A percentile compares a stretch with the other conserved stretches of the same genome.
phyloP scores from a whole-genome alignment of 2,113 vertebrate species.

The Actenoides lindsayi region DNA sequence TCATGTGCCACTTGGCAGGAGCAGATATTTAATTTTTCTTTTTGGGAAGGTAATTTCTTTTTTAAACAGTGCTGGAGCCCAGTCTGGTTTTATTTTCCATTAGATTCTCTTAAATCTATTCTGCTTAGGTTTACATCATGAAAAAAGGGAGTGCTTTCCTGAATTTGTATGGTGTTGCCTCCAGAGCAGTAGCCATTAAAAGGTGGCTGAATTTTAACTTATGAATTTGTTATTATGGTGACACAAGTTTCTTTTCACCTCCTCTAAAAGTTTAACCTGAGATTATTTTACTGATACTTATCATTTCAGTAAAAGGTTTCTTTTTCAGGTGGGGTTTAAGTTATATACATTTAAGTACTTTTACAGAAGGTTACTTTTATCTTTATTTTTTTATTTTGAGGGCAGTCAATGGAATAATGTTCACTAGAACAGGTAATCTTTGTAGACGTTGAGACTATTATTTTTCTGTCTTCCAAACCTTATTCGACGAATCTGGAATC shows the following conservation, averaged over 20 bases:
- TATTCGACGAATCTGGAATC: background rate
- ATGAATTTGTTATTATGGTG: background rate
- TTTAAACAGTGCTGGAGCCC: background rate
- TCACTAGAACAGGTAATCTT: background rate
- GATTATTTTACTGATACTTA: background rate
- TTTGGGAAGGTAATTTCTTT: background rate
- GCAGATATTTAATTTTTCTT: background rate
- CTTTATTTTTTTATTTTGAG: background rate
- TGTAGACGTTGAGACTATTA: background rate
- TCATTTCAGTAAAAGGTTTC: background rate
- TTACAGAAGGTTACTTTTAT: background rate
- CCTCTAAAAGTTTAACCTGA: background rate
- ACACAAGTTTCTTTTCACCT: background rate
- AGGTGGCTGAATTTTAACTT: background rate
- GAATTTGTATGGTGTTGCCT: background rate
- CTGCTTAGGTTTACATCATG: background rate
- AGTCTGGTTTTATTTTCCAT: background rate
- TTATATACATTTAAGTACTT: background rate
- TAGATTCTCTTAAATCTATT: background rate
- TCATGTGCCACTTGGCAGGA: background rate
- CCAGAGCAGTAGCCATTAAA: background rate
- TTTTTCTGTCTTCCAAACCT: background rate
- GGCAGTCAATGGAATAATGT: background rate
- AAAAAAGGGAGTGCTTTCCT: background rate
- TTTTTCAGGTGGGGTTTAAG: background rate